A percentile compares a stretch with the other conserved stretches of the same genome.
These are phyloP conservation scores for Chesias legatella DNA, from an alignment of 2,888 invertebrate genomes.

Conservation along the genomic window DNA sequence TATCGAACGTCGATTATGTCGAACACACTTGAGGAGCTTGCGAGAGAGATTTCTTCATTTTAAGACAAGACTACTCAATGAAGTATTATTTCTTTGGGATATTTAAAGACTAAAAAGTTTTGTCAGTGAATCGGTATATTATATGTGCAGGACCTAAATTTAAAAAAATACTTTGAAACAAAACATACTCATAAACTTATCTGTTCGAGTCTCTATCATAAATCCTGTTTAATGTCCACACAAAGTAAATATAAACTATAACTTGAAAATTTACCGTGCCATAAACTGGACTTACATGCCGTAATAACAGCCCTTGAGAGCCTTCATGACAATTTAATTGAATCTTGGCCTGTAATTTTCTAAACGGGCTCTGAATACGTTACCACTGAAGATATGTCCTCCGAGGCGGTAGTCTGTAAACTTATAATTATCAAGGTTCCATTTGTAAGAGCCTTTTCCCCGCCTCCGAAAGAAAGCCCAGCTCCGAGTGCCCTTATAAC, in stretches of 20 bases:
- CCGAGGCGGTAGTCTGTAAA: conserved; percentile 5
- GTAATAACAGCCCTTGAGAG: conserved; percentile 47
- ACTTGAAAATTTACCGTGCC: conserved; percentile 20
- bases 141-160: not conserved
- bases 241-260: conserved; percentile 9
- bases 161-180: too few species aligned
- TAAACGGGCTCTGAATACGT: conserved; percentile 27
- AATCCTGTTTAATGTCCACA: conserved; percentile 6
- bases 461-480: too few species aligned
- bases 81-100: too few species aligned
- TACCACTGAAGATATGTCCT: conserved; percentile 9
- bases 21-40: conserved; percentile 39
- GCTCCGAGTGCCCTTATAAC: too few species aligned
- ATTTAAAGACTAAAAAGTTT: too few species aligned
- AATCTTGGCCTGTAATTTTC: conserved; percentile 49
- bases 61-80: not conserved
- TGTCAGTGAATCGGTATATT: too few species aligned
- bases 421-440: not conserved
- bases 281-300: conserved; percentile 37
- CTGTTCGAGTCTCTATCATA: not conserved
- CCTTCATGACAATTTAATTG: conserved; percentile 61
- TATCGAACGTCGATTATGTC: conserved; percentile 53
- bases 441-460: too few species aligned
- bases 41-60: conserved; percentile 28
- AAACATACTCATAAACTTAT: not conserved